Evolutionary conservation across 2,797 vertebrate genomes (phyloP).

Genomic region (Takifugu rubripes): DNA sequence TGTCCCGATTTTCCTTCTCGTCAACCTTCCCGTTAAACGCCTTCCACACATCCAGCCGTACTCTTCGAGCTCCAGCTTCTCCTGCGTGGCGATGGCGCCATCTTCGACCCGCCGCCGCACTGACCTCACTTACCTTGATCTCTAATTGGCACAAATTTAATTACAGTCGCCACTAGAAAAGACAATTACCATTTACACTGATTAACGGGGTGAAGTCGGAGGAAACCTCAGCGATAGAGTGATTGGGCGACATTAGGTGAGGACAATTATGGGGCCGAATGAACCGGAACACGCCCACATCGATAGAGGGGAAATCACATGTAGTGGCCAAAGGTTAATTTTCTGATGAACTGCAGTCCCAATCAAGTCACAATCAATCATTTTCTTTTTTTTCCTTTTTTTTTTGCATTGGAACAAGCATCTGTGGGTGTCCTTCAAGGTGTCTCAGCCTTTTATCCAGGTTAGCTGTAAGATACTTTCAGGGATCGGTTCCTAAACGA

Average conservation of each 20-base stretch:
- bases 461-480: no score
- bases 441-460: neutral
- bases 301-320: conserved; percentile 20
- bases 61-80: neutral
- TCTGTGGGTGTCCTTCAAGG: neutral
- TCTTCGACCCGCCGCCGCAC: conserved; percentile 1
- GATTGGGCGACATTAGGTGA: conserved; percentile 50
- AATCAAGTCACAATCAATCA: neutral
- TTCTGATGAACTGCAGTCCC: neutral
- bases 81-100: neutral
- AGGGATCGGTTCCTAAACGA: no score
- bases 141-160: conserved; percentile 42
- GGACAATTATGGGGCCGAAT: conserved; percentile 36
- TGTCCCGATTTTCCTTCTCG: conserved; percentile 31
- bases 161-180: conserved; percentile 42
- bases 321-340: conserved; percentile 19
- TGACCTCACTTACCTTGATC: conserved; percentile 47
- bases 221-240: conserved; percentile 42
- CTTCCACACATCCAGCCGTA: conserved; percentile 21
- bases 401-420: neutral
- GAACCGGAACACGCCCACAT: conserved; percentile 26
- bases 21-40: conserved; percentile 18
- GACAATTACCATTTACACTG: conserved; percentile 58
- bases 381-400: neutral
- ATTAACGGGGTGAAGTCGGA: conserved; percentile 57